These are phyloP conservation scores for Bombus cullumanus DNA, from an alignment of 1,140 invertebrate species.

Conservation along the genomic window DNA sequence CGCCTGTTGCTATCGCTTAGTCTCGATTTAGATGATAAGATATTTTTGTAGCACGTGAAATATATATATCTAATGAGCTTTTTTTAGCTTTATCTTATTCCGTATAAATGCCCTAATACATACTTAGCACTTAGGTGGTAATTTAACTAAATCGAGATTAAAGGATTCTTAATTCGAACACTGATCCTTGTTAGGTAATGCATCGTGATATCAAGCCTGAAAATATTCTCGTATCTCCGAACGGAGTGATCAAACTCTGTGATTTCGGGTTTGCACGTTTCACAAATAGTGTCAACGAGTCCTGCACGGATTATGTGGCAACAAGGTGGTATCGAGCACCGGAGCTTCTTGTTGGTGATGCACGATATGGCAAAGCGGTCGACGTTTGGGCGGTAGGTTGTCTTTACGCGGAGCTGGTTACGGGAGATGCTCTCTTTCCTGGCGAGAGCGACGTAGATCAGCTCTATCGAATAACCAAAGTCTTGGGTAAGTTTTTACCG, in stretches of 20 bases:
- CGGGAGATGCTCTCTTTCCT: constrained; percentile 92
- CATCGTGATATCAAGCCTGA: constrained; percentile 96
- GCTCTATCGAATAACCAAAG: constrained; percentile 90
- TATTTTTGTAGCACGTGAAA: too few species aligned
- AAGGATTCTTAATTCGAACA: background rate
- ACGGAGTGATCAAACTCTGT: constrained; percentile 93
- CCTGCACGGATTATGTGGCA: constrained; percentile 92
- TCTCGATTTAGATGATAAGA: background rate
- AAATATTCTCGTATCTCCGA: constrained; percentile 92
- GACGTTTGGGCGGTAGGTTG: constrained; percentile 96
- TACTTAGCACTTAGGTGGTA: background rate
- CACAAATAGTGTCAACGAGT: constrained; percentile 86
- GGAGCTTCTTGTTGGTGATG: constrained; percentile 91
- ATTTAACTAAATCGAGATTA: background rate
- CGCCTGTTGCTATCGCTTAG: too few species aligned
- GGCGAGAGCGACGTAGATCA: constrained; percentile 97
- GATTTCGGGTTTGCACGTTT: constrained; percentile 94
- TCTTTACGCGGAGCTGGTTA: constrained; percentile 94
- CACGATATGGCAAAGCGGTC: constrained; percentile 88
- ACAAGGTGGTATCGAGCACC: constrained; percentile 95
- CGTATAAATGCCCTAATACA: background rate
- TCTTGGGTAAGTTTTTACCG: constrained; percentile 84
- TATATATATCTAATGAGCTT: background rate
- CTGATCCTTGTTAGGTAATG: constrained; percentile 87
- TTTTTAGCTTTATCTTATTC: background rate